Evolutionary conservation across 2,113 vertebrate genomes (phyloP), one percentile per base, ranked within the genome.

Genomic region (Sprattus sprattus): DNA sequence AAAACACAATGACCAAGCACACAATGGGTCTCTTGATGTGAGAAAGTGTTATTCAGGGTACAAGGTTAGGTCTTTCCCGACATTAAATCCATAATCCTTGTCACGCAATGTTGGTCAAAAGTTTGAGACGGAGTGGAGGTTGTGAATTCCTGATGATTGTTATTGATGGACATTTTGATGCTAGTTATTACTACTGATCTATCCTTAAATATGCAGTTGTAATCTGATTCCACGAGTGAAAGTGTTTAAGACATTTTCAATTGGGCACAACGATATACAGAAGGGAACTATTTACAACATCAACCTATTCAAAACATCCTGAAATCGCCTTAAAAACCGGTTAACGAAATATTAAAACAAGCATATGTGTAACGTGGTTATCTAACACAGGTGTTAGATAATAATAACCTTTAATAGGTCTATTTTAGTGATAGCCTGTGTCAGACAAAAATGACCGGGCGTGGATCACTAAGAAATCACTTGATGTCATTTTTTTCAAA

Each of bases 1-100:
- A 93, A 92, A 93, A 93, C 93, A 95, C 94, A 95, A 95, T 94
- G 91, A 93, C 86, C 89, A 88, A 85, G 88, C 91, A 93, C 83
- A 93, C 93, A 95, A 95, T 83, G 90, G 71, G 71, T 78, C 71
- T 78, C 28, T 78, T 39, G 32, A 78, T 78, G 71, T 78, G 71
- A 78, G 32, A 78, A 78, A 78, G 10, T 78, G 2, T 75, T 32
- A 39, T n/a, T 32, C 25, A 78, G 71, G 71, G 25, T n/a, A 28
- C 25, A 78, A 32, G 71, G 25, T 78, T 13, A 39, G 28, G 71
- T 32, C 28, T 32, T 78, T 78, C 13, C 71, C 64, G 15, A 60
- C 54, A 60, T 67, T 67, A 60, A 60, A 60, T 67, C n/a, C 15
- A 78, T 39, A 39, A 32, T 13, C 10, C 71, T 78, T 78, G 71